Conservation (phyloP, 2,888 invertebrate species). For the Pyrochroa serraticornis region DNA sequence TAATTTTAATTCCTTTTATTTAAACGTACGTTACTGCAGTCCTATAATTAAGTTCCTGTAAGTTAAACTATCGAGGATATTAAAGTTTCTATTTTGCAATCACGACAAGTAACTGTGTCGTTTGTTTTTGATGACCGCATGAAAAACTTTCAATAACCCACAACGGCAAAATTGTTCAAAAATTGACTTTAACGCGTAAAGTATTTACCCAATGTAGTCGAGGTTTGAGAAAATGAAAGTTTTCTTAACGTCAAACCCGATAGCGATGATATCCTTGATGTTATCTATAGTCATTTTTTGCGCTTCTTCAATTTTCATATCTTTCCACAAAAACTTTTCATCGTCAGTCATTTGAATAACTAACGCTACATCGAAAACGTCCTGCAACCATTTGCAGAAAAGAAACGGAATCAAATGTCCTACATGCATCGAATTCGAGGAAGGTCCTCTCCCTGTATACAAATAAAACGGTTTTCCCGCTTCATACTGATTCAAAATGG, state of each 20-base stretch:
- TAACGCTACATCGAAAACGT: conserved; percentile 92
- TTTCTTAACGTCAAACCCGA: conserved; percentile 91
- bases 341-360: conserved; percentile 98
- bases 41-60: too few species aligned
- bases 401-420: conserved; percentile 98
- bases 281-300: conserved; percentile 86
- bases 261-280: conserved; percentile 96
- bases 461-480: conserved; percentile 93
- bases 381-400: conserved; percentile 96
- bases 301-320: conserved; percentile 87
- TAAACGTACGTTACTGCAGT: too few species aligned
- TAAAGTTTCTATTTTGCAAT: too few species aligned
- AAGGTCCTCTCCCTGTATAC: conserved; percentile 97
- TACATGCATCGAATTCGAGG: conserved; percentile 93
- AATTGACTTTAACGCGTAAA: too few species aligned
- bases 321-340: conserved; percentile 97
- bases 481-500: conserved; percentile 83
- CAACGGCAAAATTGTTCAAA: too few species aligned
- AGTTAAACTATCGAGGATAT: too few species aligned
- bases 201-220: conserved; percentile 87
- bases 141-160: too few species aligned
- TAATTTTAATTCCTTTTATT: too few species aligned
- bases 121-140: too few species aligned
- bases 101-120: too few species aligned
- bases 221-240: conserved; percentile 98